Conservation (phyloP, 2,888 invertebrate genomes). For the Actias luna region DNA sequence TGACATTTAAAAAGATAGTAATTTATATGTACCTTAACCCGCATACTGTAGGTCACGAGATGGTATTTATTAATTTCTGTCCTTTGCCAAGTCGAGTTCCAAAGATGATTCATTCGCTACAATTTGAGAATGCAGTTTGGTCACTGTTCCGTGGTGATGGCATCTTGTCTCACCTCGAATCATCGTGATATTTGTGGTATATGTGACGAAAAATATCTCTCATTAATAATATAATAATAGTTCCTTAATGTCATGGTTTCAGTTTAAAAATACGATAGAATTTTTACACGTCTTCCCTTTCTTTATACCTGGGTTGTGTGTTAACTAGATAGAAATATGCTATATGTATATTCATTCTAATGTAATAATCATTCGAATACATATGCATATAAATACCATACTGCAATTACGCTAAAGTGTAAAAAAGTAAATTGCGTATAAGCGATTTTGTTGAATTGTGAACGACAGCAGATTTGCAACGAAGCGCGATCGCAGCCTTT, state of each 20-base stretch:
- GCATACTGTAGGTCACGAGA: conserved; percentile 51
- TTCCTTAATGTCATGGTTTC: neutral
- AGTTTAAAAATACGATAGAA: neutral
- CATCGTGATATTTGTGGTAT: conserved; percentile 21
- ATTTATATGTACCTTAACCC: conserved; percentile 40
- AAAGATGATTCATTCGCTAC: conserved; percentile 66
- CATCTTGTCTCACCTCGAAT: conserved; percentile 6
- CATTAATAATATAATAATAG: neutral
- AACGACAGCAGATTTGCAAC: conserved; percentile 40
- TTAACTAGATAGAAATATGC: conserved; percentile 43
- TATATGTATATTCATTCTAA: neutral
- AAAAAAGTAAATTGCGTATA: conserved; percentile 17
- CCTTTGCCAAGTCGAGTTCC: conserved; percentile 63
- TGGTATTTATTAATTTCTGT: conserved; percentile 57
- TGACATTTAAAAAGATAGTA: conserved; percentile 16
- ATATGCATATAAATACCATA: conserved; percentile 20
- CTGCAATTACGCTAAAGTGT: neutral
- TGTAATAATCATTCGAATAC: neutral
- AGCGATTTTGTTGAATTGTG: conserved; percentile 51
- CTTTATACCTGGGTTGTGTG: conserved; percentile 45
- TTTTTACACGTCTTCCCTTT: conserved; percentile 29
- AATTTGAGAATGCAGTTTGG: conserved; percentile 68
- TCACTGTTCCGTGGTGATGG: conserved; percentile 47
- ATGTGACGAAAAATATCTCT: neutral
- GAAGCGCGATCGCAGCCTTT: conserved; percentile 43